Percentiles rank a stretch among this genome's conserved stretches.
phyloP scores from a whole-genome alignment of 2,888 invertebrate species.

The Amiota minor region DNA sequence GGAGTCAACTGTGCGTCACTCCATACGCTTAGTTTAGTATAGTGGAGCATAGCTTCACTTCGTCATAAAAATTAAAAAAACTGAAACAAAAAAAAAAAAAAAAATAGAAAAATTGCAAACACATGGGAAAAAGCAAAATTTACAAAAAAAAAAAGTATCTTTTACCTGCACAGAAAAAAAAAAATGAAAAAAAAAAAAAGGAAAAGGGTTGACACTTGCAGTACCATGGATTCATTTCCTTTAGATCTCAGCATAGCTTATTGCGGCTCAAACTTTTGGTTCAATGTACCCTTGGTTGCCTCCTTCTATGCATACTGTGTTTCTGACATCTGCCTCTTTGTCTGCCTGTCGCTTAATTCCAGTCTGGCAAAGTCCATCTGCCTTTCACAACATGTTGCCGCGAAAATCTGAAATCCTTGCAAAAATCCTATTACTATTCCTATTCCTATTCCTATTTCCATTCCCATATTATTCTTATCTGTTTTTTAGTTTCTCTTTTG shows the following conservation, averaged over 20 bases:
- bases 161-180: background rate
- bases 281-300: background rate
- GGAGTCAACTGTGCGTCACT: conserved; percentile 7
- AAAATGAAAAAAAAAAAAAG: background rate
- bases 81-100: background rate
- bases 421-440: conserved; percentile 14
- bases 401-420: conserved; percentile 20
- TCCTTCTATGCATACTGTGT: background rate
- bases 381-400: background rate
- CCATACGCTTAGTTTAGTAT: background rate
- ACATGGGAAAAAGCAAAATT: background rate
- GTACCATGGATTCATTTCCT: background rate
- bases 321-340: background rate
- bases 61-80: background rate
- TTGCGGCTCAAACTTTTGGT: background rate
- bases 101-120: background rate
- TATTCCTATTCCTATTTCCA: background rate
- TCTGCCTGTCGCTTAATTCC: background rate
- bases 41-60: background rate
- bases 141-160: background rate
- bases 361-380: background rate
- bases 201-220: conserved; percentile 3
- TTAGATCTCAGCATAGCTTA: background rate
- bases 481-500: background rate
- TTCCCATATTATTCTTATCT: background rate